Conservation (phyloP, 2,888 invertebrate genomes). For the Drosophila fungiperda region DNA sequence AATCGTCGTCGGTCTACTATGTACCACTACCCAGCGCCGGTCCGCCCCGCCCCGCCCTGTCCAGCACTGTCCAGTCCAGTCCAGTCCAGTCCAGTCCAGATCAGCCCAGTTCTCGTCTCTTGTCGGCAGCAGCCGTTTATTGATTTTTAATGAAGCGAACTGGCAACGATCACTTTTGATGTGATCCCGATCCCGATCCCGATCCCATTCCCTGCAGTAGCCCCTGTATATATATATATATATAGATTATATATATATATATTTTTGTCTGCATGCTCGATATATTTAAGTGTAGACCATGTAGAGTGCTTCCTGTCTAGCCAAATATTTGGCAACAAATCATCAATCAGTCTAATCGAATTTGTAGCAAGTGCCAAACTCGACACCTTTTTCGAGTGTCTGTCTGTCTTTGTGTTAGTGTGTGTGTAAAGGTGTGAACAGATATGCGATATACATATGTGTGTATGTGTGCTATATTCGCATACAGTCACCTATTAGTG, state of each 20-base stretch:
- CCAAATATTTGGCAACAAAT: slow-evolving; percentile 74
- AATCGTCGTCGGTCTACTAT: slow-evolving; percentile 18
- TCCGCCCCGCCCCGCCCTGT: not conserved
- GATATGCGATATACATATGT: slow-evolving; percentile 12
- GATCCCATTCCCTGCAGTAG: slow-evolving; percentile 16
- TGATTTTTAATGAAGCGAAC: slow-evolving; percentile 83
- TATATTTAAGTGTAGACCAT: not conserved
- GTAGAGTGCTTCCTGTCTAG: slow-evolving; percentile 61
- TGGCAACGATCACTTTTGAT: slow-evolving; percentile 64
- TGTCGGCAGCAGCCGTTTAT: slow-evolving; percentile 71
- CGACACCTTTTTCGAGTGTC: slow-evolving; percentile 48
- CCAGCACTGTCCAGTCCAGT: not conserved
- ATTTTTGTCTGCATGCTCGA: not conserved
- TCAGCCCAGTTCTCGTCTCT: slow-evolving; percentile 5
- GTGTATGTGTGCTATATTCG: not conserved
- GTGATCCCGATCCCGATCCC: slow-evolving; percentile 27
- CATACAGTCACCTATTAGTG: slow-evolving; percentile 75
- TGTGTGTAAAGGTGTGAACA: slow-evolving; percentile 58
- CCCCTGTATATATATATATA: not conserved
- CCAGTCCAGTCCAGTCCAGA: not conserved
- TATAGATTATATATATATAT: not conserved
- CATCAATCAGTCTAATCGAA: slow-evolving; percentile 67
- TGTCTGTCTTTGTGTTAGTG: not conserved
- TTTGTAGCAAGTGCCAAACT: slow-evolving; percentile 51
- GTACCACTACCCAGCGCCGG: slow-evolving; percentile 4